Evolutionary conservation across 2,888 invertebrate genomes (phyloP).

Genomic region (Eilema sororculum): DNA sequence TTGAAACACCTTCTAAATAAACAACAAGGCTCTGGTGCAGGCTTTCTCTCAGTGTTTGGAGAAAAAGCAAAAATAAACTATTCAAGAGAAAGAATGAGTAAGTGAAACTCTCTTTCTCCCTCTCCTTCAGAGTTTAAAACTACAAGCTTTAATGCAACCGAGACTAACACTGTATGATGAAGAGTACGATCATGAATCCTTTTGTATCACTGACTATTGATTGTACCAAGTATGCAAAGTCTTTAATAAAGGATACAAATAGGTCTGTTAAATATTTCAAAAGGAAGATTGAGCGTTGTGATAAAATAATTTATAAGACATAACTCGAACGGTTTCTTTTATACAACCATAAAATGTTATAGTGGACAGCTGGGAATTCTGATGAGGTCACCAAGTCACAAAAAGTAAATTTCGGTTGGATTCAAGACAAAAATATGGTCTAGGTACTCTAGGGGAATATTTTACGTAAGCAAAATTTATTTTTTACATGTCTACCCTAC

Average conservation of each 20-base stretch:
- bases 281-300: conserved; percentile 31
- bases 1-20: too few relatives aligned
- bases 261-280: conserved; percentile 20
- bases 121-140: not conserved
- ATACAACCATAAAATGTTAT: conserved; percentile 50
- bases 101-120: too few relatives aligned
- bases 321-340: conserved; percentile 46
- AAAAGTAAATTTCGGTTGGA: conserved; percentile 21
- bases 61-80: too few relatives aligned
- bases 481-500: conserved; percentile 15
- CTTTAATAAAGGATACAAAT: conserved; percentile 11
- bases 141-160: not conserved
- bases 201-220: too few relatives aligned
- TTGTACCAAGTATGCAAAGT: not conserved
- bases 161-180: too few relatives aligned
- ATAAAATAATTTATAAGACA: conserved; percentile 49
- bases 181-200: too few relatives aligned
- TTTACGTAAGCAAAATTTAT: conserved; percentile 13
- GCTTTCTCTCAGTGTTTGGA: too few relatives aligned
- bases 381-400: conserved; percentile 37
- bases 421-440: conserved; percentile 16
- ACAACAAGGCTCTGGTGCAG: too few relatives aligned
- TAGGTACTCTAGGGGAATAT: conserved; percentile 9
- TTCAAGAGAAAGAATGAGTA: too few relatives aligned
- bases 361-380: conserved; percentile 43